Conservation (phyloP, 2,797 vertebrate species). For the Pseudochirops cupreus region DNA sequence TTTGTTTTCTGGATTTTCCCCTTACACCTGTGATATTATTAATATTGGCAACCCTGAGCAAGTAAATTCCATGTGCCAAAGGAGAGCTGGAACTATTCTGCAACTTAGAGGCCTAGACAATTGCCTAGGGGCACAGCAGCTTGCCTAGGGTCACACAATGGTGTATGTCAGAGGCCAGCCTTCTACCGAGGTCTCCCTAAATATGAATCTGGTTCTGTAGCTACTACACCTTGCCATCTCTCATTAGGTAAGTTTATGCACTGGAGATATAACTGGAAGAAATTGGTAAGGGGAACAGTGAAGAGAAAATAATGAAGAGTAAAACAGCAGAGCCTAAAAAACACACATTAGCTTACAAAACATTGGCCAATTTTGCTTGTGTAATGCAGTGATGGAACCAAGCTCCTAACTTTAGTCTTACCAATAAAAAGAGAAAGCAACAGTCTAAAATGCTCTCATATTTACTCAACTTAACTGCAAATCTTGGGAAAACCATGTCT, state of each 20-base stretch:
- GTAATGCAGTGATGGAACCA: not conserved
- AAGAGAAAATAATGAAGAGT: not conserved
- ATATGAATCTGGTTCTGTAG: not conserved
- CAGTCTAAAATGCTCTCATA: not conserved
- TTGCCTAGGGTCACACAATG: not conserved
- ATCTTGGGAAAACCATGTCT: not conserved
- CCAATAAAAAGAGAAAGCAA: not conserved
- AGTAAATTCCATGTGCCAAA: not conserved
- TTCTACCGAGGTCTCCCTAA: not conserved
- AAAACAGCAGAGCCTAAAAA: not conserved
- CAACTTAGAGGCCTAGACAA: not conserved
- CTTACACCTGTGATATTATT: not conserved
- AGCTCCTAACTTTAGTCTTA: not conserved
- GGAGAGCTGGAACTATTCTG: not conserved
- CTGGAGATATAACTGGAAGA: not conserved
- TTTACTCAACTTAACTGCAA: not conserved
- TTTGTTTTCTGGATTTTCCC: not conserved
- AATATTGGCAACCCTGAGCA: not conserved
- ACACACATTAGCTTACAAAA: not conserved
- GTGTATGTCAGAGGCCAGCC: not conserved
- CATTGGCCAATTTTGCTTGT: not conserved
- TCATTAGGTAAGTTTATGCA: not conserved
- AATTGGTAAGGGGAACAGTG: not conserved
- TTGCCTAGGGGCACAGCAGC: not conserved
- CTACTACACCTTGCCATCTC: not conserved